Percentiles rank a stretch among this genome's conserved stretches.
Conservation (phyloP, 23 tunicate genomes). For the Trididemnum nubilum region DNA sequence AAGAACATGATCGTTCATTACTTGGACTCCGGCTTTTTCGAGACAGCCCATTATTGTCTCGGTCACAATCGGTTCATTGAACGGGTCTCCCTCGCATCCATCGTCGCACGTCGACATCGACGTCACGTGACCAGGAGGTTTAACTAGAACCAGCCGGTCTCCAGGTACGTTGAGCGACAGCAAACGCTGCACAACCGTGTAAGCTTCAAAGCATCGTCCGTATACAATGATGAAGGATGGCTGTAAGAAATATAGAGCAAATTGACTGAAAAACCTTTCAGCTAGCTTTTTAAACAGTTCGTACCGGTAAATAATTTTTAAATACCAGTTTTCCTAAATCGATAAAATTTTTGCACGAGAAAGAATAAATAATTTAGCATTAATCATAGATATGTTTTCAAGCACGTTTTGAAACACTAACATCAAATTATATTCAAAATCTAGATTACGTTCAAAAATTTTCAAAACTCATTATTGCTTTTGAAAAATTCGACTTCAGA, state of each 20-base stretch:
- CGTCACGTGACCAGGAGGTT: conserved; percentile 64
- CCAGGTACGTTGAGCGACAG: conserved; percentile 69
- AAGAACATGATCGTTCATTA: conserved; percentile 56
- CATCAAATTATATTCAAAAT: too few relatives aligned
- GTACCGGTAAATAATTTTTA: neutral
- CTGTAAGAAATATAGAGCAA: neutral
- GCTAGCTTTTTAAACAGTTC: too few relatives aligned
- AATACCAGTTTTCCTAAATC: neutral
- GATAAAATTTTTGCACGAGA: too few relatives aligned
- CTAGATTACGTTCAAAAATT: too few relatives aligned
- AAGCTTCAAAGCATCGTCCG: conserved; percentile 75
- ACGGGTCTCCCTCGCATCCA: conserved; percentile 62
- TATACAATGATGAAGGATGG: conserved; percentile 47
- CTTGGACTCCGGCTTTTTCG: conserved; percentile 49
- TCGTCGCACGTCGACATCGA: conserved; percentile 49
- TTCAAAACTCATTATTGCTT: too few relatives aligned
- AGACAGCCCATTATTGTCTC: conserved; percentile 41
- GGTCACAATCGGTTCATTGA: conserved; percentile 76
- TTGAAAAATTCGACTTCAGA: too few relatives aligned
- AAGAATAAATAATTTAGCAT: too few relatives aligned
- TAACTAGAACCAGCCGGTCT: conserved; percentile 43
- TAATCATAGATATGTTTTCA: too few relatives aligned
- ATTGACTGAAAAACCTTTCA: too few relatives aligned
- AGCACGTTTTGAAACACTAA: too few relatives aligned
- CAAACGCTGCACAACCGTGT: conserved; percentile 50